Base-by-base conservation (phyloP, 2,113 vertebrate genomes). In the Papio anubis region DNA sequence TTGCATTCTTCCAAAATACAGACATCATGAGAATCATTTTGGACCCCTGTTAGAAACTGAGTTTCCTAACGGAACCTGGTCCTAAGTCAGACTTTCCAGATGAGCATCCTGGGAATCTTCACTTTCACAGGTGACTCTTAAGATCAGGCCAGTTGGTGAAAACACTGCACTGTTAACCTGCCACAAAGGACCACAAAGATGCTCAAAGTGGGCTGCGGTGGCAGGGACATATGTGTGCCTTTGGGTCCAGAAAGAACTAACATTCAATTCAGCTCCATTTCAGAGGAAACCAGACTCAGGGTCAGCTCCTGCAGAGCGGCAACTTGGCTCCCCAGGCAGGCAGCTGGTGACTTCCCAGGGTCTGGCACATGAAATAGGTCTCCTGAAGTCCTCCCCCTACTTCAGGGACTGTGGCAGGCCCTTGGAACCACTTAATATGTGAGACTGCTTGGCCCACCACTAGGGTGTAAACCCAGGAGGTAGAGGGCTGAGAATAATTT, bases 401-500 rank as follows among this genome's bases (percentile, higher is more conserved):
- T 97, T 85, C 38, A 92, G 99, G 98, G 98, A 93, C 96, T 43
- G 82, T 61, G 80, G 98, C 96, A 97, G 98, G 98, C 98, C 98
- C 97, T 94, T 88, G 98, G 96, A 98, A 98, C 85, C 98, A 98
- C 90, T 99, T 98, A 99, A 98, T 97, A 98, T 21, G 84, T 87
- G 98, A 98, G 98, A 98, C 98, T 98, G 98, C 98, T 98, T 92
- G 97, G 99, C 98, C 97, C 94, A 96, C 87, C 85, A 97, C 98
- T 98, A 98, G 97, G 97, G 98, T 98, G 98, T 98, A 98, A 98
- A 95, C 94, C 98, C 98, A 98, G 97, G 97, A 97, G 98, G 97
- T 48, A 94, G 95, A 70, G 96, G 81, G 68, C 86, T 88, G 97
- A 98, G 97, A 98, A 97, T 95, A 83, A 96, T 96, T 98, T 97